Evolutionary conservation across 2,113 vertebrate genomes (phyloP).

Genomic region (Cyphomyrus plagiostoma): DNA sequence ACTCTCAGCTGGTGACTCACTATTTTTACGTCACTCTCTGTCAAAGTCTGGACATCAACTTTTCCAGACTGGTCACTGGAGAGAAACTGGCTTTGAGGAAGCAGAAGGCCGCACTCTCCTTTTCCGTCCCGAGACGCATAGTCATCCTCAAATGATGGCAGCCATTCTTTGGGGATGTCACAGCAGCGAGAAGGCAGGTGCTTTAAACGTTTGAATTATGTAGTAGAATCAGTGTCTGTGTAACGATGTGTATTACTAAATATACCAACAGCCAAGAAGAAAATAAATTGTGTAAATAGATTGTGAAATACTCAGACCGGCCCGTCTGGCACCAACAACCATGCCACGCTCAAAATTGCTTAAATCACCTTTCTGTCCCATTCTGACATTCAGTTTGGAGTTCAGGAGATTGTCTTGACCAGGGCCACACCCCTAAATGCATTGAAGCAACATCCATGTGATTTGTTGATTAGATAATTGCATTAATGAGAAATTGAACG

Average conservation of each 20-base stretch:
- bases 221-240: not conserved
- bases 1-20: constrained; percentile 2
- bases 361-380: too few relatives aligned
- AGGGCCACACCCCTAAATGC: too few relatives aligned
- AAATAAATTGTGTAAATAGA: not conserved
- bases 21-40: not conserved
- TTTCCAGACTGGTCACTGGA: not conserved
- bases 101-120: not conserved
- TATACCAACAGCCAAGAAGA: not conserved
- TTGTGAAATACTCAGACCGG: too few relatives aligned
- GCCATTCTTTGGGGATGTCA: not conserved
- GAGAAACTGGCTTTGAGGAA: not conserved
- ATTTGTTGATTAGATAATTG: too few relatives aligned
- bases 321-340: too few relatives aligned
- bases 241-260: not conserved
- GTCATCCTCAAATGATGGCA: not conserved
- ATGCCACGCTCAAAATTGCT: too few relatives aligned
- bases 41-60: not conserved
- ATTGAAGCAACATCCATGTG: too few relatives aligned
- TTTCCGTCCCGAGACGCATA: not conserved
- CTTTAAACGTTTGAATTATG: not conserved
- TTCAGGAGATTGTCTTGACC: too few relatives aligned
- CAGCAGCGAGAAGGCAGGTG: not conserved
- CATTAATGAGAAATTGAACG: too few relatives aligned
- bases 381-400: too few relatives aligned